Base-by-base conservation (phyloP, 2,797 vertebrate genomes). In the Taenioides sp. region DNA sequence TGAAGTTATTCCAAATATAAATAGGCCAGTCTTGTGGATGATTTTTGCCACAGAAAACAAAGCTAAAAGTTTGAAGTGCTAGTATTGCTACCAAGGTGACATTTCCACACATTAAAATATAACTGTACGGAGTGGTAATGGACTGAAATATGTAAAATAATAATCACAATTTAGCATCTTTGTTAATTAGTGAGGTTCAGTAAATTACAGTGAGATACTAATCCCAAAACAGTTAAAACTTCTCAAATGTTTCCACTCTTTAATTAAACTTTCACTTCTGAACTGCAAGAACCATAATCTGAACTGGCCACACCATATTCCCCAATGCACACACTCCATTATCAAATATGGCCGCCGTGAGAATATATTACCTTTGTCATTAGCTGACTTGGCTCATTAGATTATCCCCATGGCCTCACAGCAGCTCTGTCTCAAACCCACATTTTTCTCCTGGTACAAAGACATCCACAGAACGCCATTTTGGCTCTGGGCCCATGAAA, bases 401-500 rank as follows among this genome's bases (percentile, higher is more conserved):
- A 67, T 54, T 67, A 37, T 37, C 66, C 66, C 52, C 20, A 16
- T 52, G 52, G 66, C 66, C 52, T 67, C 52, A 63, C 61, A 57
- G 66, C 50, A 57, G 18, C 31, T 34, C 52, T 18, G 50, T 57
- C 52, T 67, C 50, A 67, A 67, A 55, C 20, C 20, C 23, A 34
- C 20, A 57, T 22, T 77, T 69, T 63, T 67, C 25, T 34, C 22
- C 14, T 4, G n/a, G 59, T 49, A 43, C 20, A 62, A 60, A 76
- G 22, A 25, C 60, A 49, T 61, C 55, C 63, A 58, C 14, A n/a
- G 7, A 52, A 66, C 55, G 31, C 57, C 18, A 16, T 34, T 47
- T 1, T 70, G 72, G 71, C 73, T 67, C 70, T 75, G 67, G 71
- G 60, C 69, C 5, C 31, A 20, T 20, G 54, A 70, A 69, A 82